Evolutionary conservation across 2,113 vertebrate genomes (phyloP).

Genomic region (Oplegnathus fasciatus): DNA sequence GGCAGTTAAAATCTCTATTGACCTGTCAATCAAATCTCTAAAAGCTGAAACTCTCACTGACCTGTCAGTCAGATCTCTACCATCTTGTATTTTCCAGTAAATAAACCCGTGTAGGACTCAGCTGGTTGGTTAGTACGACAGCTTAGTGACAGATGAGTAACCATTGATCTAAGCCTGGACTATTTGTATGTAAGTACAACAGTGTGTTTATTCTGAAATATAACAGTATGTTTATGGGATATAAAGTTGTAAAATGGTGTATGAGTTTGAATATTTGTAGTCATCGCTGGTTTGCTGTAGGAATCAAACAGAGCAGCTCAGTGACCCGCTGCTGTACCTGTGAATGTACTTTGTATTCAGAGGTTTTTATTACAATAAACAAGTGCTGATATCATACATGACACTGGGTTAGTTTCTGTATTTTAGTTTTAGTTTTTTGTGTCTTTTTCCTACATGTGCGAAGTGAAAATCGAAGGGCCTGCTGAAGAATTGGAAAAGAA

Average conservation of each 20-base stretch:
- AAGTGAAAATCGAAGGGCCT: neutral
- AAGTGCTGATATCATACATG: constrained; percentile 63
- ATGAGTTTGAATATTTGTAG: constrained; percentile 69
- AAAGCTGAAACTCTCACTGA: neutral
- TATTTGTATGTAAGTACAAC: constrained; percentile 60
- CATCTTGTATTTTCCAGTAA: constrained; percentile 55
- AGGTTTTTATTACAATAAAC: constrained; percentile 86
- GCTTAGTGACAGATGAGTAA: constrained; percentile 47
- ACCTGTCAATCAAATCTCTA: constrained; percentile 10
- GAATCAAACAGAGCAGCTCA: constrained; percentile 63
- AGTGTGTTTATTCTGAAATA: constrained; percentile 61
- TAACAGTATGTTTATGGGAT: constrained; percentile 61
- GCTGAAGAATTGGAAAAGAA: neutral
- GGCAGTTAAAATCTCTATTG: neutral
- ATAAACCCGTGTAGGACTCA: constrained; percentile 50
- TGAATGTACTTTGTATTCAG: constrained; percentile 87
- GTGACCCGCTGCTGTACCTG: constrained; percentile 72
- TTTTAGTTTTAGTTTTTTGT: too few species aligned
- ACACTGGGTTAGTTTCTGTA: neutral
- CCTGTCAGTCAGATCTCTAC: constrained; percentile 23
- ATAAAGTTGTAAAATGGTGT: constrained; percentile 65
- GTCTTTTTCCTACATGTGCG: neutral
- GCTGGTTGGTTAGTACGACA: constrained; percentile 40
- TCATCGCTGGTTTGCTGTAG: constrained; percentile 70
- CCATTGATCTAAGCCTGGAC: constrained; percentile 36